Evolutionary conservation across 2,888 invertebrate species (phyloP), one percentile per base, ranked within the genome.

Genomic region (Ellobium chinense): DNA sequence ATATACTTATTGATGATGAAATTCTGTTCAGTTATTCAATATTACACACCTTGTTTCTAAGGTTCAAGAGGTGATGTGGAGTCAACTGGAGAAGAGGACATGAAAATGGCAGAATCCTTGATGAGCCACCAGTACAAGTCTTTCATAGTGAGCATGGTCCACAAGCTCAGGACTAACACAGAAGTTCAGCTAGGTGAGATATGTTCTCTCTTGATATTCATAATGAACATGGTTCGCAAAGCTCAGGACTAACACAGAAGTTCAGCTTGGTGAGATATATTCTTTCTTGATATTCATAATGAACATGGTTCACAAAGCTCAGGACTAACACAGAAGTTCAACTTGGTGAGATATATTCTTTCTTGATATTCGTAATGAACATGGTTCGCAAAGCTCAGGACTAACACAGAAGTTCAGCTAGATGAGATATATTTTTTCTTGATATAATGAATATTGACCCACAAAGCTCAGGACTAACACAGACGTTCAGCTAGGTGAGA

Each of bases 291-390:
- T n/a, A n/a, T 97, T 95, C 92, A 95, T 95, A 87, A 96, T 97
- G 1, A 95, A 95, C 86, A 95, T 97, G 87, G 94, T 97, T 54
- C 96, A 96, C 89, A 97, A n/a, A 96, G 94, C 95, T 97, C 82
- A 94, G 96, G 87, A 95, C 96, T 31, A 97, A 96, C 93, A 96
- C 96, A 27, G 96, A 96, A 87, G 96, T 98, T 3, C 96, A 96
- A 89, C 94, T 98, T 63, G 97, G 94, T 94, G 88, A 21, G n/a
- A n/a, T n/a, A n/a, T n/a, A n/a, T n/a, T n/a, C n/a, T n/a, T n/a
- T n/a, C n/a, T n/a, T n/a, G n/a, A n/a, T n/a, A n/a, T 97, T 95
- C 92, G 95, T 95, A 87, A 96, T 97, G 1, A 95, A 95, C 86
- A 95, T 97, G 87, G 94, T 97, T 54, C 96, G 96, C 89, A 97